phyloP scores from a whole-genome alignment of 1,140 invertebrate genomes.

The Drosophila prosaltans region DNA sequence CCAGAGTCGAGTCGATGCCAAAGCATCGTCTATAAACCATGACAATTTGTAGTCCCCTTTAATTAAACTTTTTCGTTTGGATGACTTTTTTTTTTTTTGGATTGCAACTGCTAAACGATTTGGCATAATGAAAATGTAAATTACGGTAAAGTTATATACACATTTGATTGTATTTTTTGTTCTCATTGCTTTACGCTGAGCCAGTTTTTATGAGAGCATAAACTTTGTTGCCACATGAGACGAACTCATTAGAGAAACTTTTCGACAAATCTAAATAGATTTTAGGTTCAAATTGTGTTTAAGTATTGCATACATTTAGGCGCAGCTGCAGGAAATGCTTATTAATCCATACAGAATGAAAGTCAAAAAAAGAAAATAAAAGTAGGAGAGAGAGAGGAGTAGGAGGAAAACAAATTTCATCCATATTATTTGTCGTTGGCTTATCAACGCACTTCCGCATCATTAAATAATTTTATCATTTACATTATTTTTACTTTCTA shows the following conservation, averaged over 20 bases:
- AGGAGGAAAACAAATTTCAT: slow-evolving; percentile 17
- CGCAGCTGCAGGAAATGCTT: slow-evolving; percentile 30
- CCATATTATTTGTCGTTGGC: slow-evolving; percentile 72
- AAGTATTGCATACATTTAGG: slow-evolving; percentile 36
- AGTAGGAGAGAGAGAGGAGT: background rate
- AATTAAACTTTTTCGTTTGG: slow-evolving; percentile 61
- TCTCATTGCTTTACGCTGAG: slow-evolving; percentile 6
- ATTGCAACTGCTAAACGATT: slow-evolving; percentile 44
- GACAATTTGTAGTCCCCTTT: slow-evolving; percentile 53
- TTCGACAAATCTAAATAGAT: slow-evolving; percentile 61
- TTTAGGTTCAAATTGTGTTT: slow-evolving; percentile 36
- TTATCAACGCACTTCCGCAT: slow-evolving; percentile 80
- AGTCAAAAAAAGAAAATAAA: background rate
- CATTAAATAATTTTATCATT: slow-evolving; percentile 81
- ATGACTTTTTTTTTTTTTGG: slow-evolving; percentile 24
- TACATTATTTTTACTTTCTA: slow-evolving; percentile 81
- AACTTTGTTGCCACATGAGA: slow-evolving; percentile 68
- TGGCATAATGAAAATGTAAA: slow-evolving; percentile 76
- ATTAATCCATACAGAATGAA: slow-evolving; percentile 15
- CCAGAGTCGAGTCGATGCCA: slow-evolving; percentile 24
- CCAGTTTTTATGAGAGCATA: slow-evolving; percentile 69
- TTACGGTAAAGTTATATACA: slow-evolving; percentile 69
- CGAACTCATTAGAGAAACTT: slow-evolving; percentile 59
- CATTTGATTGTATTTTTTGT: slow-evolving; percentile 44
- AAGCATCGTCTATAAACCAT: slow-evolving; percentile 30